Evolutionary conservation across 2,113 vertebrate genomes (phyloP).

Genomic region (Acanthochromis polyacanthus): DNA sequence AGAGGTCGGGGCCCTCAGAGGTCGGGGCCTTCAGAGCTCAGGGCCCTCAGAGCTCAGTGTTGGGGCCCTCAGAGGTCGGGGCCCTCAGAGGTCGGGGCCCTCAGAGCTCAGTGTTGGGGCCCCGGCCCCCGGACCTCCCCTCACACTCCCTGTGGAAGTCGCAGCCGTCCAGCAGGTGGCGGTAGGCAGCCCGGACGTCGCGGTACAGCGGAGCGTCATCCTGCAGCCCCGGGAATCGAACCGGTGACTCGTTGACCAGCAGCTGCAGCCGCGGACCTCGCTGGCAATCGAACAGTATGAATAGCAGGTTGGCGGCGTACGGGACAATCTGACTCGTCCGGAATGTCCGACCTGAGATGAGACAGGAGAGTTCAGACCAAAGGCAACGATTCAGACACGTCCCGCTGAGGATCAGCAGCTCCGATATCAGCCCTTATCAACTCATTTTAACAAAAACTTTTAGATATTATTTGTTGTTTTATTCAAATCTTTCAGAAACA

Average conservation of each 20-base stretch:
- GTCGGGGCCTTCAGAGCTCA: no score
- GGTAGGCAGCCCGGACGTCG: slow-evolving; percentile 88
- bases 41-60: no score
- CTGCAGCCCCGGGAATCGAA: slow-evolving; percentile 84
- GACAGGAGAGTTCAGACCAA: neutral
- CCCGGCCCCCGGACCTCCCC: slow-evolving; percentile 37
- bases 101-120: slow-evolving; percentile 77
- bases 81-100: slow-evolving; percentile 29
- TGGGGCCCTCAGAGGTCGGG: no score
- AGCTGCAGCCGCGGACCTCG: slow-evolving; percentile 88
- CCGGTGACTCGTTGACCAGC: slow-evolving; percentile 90
- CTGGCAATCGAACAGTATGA: slow-evolving; percentile 92
- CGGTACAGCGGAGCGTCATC: slow-evolving; percentile 87
- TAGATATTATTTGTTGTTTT: no score
- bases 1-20: no score
- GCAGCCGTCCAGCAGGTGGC: slow-evolving; percentile 89
- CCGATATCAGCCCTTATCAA: no score
- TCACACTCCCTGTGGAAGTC: slow-evolving; percentile 87
- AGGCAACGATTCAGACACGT: no score
- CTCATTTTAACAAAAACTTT: no score
- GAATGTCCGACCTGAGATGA: slow-evolving; percentile 83
- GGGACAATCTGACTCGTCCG: slow-evolving; percentile 91
- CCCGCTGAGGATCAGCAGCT: no score
- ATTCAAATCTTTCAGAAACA: no score
- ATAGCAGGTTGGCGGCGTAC: slow-evolving; percentile 92